These are phyloP conservation scores for Ophioderma brevispina DNA, from an alignment of 35 echinoderm and acorn worm species.

Conservation along the genomic window DNA sequence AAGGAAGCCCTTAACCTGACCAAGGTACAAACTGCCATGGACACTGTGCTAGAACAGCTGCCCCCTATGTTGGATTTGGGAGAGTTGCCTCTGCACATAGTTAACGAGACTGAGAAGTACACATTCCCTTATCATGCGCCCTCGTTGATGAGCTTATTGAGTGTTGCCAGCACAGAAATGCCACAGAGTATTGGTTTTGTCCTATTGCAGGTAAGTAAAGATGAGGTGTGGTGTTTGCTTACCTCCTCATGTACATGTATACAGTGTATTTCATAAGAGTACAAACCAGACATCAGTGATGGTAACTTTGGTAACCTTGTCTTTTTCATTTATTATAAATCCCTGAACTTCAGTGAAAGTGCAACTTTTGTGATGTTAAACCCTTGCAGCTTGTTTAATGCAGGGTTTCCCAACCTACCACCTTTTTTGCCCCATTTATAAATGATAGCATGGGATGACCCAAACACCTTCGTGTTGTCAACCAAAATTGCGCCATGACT, in stretches of 20 bases:
- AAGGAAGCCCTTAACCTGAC: constrained; percentile 62
- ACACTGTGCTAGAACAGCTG: constrained; percentile 69
- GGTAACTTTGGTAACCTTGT: too few species aligned
- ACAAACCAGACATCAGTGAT: too few species aligned
- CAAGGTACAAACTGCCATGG: constrained; percentile 74
- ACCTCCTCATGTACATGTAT: neutral
- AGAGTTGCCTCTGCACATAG: constrained; percentile 80
- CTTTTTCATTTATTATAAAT: too few species aligned
- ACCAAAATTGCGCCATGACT: too few species aligned
- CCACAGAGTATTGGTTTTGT: constrained; percentile 95
- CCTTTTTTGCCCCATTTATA: too few species aligned
- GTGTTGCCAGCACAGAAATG: constrained; percentile 79
- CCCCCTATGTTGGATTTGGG: constrained; percentile 78
- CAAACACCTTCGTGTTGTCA: too few species aligned
- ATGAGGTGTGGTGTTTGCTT: neutral
- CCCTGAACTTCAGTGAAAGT: too few species aligned
- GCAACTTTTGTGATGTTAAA: too few species aligned
- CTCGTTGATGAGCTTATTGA: constrained; percentile 89
- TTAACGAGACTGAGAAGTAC: constrained; percentile 86
- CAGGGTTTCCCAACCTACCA: too few species aligned
- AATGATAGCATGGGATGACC: too few species aligned
- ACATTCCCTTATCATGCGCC: constrained; percentile 97
- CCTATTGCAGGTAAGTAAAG: constrained; percentile 67
- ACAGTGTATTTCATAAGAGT: too few species aligned
- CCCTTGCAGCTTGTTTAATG: too few species aligned